Percentiles rank a stretch among this genome's conserved stretches.
Evolutionary conservation across 2,797 vertebrate genomes (phyloP).

Genomic region (Gadopsis marmoratus): DNA sequence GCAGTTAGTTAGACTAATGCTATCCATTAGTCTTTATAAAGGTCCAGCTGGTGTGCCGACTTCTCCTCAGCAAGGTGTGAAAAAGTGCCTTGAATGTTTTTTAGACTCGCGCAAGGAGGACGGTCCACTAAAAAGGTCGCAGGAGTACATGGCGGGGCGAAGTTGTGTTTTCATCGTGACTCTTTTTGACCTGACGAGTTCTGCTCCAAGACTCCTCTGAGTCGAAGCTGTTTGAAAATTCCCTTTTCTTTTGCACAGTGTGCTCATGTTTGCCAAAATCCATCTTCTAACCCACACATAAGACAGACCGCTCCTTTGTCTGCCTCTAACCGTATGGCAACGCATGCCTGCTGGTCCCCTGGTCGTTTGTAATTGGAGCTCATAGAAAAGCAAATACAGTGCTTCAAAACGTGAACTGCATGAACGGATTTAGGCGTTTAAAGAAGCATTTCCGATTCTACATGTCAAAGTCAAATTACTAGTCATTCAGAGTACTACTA

Average conservation of each 20-base stretch:
- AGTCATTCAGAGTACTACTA: not conserved
- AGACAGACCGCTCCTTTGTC: not conserved
- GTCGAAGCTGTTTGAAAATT: conserved; percentile 28
- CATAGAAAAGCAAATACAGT: not conserved
- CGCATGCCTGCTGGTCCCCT: conserved; percentile 7
- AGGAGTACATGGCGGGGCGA: conserved; percentile 7
- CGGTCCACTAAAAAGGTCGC: conserved; percentile 30
- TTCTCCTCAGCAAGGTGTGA: conserved; percentile 29
- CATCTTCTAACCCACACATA: conserved; percentile 14
- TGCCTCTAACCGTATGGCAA: conserved; percentile 28
- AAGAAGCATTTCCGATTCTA: not conserved
- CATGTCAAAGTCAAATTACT: conserved; percentile 15
- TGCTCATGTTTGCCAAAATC: conserved; percentile 22
- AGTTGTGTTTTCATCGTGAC: conserved; percentile 20
- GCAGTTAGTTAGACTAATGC: conserved; percentile 62
- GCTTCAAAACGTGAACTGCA: conserved; percentile 5
- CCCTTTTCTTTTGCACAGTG: conserved; percentile 17
- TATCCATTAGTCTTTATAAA: conserved; percentile 61
- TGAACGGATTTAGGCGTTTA: not conserved
- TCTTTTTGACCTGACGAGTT: conserved; percentile 19
- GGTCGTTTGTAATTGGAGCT: conserved; percentile 11
- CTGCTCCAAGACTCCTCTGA: conserved; percentile 22
- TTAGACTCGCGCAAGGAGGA: conserved; percentile 32
- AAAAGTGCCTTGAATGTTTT: conserved; percentile 23
- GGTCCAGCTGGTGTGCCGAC: conserved; percentile 13